phyloP scores from a whole-genome alignment of 2,113 vertebrate species.

The Paradisaea rubra region DNA sequence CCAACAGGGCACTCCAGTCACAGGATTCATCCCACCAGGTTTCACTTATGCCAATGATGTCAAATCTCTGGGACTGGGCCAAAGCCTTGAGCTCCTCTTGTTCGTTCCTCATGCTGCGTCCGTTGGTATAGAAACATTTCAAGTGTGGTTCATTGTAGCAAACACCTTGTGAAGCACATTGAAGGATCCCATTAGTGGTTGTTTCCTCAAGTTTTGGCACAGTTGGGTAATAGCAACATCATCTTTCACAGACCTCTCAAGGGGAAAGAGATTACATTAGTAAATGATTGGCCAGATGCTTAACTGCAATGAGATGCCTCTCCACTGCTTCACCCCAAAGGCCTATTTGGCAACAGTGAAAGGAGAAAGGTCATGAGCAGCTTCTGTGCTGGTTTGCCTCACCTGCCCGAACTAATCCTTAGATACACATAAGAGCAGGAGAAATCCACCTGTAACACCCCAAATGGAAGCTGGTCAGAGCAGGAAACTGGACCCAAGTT shows the following conservation, averaged over 20 bases:
- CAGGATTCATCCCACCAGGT: no score
- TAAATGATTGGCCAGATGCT: not conserved
- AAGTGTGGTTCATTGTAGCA: no score
- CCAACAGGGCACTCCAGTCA: no score
- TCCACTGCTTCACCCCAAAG: not conserved
- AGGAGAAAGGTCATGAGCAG: not conserved
- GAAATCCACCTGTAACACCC: not conserved
- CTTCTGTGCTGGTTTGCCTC: not conserved
- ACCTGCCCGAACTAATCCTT: not conserved
- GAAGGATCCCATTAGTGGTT: no score
- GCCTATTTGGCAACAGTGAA: not conserved
- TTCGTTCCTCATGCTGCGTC: no score
- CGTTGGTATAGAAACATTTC: no score
- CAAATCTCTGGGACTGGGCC: no score
- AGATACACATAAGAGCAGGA: not conserved
- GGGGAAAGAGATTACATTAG: not conserved
- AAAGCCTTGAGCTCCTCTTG: no score
- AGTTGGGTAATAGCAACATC: not conserved
- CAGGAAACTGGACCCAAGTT: not conserved
- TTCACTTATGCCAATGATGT: no score
- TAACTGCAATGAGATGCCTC: not conserved
- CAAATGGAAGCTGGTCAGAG: not conserved
- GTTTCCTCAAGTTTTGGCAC: not conserved
- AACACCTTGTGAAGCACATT: no score
- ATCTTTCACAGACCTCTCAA: not conserved